A percentile compares a stretch with the other conserved stretches of the same genome.
These are phyloP conservation scores for Drosophila pseudoobscura DNA, from an alignment of 1,140 invertebrate species.

Conservation along the genomic window DNA sequence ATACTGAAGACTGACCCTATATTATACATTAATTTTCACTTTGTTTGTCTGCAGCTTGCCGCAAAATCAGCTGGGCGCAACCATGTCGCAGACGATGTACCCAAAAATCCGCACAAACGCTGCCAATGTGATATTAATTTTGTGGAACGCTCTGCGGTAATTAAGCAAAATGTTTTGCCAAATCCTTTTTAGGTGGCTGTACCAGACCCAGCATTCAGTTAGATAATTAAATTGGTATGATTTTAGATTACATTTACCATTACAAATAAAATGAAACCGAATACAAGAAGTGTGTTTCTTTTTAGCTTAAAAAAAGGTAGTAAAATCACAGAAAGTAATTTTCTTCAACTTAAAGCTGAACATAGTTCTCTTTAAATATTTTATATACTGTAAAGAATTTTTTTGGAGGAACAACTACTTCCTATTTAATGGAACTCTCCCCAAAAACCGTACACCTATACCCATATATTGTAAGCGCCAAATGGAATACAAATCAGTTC, in stretches of 20 bases:
- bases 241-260: conserved; percentile 5
- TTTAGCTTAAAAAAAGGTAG: no score
- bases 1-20: background rate
- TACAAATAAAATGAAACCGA: conserved; percentile 77
- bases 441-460: no score
- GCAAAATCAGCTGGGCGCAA: conserved; percentile 29
- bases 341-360: no score
- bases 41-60: conserved; percentile 50
- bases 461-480: conserved; percentile 11
- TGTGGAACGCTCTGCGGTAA: conserved; percentile 66
- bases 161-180: conserved; percentile 25
- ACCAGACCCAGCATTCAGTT: conserved; percentile 27
- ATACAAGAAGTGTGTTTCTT: no score
- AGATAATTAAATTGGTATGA: conserved; percentile 37
- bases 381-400: no score
- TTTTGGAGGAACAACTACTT: no score
- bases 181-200: background rate
- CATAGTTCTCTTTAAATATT: no score
- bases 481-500: conserved; percentile 48
- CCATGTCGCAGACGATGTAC: conserved; percentile 52
- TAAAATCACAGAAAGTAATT: no score
- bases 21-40: conserved; percentile 2
- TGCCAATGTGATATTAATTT: conserved; percentile 79
- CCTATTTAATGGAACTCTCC: no score
- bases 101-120: conserved; percentile 67